phyloP scores from a whole-genome alignment of 2,888 invertebrate species.

The Polylopha cassiicola region DNA sequence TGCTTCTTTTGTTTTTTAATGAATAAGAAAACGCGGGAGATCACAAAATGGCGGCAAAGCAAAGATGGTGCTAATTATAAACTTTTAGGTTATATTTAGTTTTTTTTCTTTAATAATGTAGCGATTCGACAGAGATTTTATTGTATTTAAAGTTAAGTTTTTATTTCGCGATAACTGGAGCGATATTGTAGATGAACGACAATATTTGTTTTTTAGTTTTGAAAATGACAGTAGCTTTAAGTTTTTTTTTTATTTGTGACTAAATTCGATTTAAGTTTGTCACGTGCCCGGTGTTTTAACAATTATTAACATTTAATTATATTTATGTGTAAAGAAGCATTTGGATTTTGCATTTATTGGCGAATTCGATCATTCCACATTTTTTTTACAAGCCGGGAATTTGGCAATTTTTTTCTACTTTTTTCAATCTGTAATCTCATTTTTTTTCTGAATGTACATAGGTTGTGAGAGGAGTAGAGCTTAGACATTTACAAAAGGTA shows the following conservation, averaged over 20 bases:
- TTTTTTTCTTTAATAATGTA: no score
- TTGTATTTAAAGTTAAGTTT: conserved; percentile 17
- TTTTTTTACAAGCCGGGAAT: conserved; percentile 44
- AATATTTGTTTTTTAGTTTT: conserved; percentile 22
- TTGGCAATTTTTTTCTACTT: conserved; percentile 46
- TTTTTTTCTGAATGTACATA: conserved; percentile 38
- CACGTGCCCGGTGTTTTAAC: conserved; percentile 23
- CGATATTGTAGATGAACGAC: conserved; percentile 8
- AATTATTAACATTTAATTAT: conserved; percentile 24
- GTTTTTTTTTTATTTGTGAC: conserved; percentile 13
- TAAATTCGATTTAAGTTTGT: conserved; percentile 5
- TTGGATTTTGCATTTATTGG: conserved; percentile 42
- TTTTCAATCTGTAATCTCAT: conserved; percentile 58
- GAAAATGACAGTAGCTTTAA: conserved; percentile 15
- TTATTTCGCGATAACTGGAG: conserved; percentile 8
- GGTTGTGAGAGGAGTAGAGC: conserved; percentile 54
- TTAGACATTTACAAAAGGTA: conserved; percentile 33
- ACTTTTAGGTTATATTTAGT: conserved; percentile 27
- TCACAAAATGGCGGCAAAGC: conserved; percentile 22
- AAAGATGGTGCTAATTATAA: conserved; percentile 36
- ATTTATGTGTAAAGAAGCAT: conserved; percentile 24
- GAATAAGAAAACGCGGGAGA: neutral
- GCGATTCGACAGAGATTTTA: conserved; percentile 16
- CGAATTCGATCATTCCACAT: conserved; percentile 45
- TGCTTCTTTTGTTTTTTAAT: conserved; percentile 7